Evolutionary conservation across 2,888 invertebrate genomes (phyloP), one percentile per base, ranked within the genome.

Genomic region (Bedellia somnulentella): DNA sequence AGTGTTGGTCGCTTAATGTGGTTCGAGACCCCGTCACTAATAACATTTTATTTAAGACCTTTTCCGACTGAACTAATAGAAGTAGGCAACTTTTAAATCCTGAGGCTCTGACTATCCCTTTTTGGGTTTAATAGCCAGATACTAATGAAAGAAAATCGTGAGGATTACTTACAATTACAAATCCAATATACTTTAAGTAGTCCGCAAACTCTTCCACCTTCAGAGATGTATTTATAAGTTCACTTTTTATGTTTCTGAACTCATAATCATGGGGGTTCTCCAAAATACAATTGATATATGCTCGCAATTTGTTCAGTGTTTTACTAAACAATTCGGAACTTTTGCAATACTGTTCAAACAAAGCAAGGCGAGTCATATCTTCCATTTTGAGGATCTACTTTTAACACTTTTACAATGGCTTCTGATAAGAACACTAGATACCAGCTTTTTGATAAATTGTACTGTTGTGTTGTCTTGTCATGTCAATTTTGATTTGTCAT

Each of bases 171-270:
- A 75, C 73, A 48, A 37, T 23, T 35, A 42, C 41, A 40, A 68
- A 73, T n/a, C 70, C 70, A 21, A 71, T 45, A 33, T 68, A 67
- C 45, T 53, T 57, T n/a, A 75, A 45, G 34, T 71, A 75, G 22
- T 64, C 63, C 31, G 35, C 42, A 24, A 71, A 60, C 15, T 53
- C 49, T 9, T 59, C 47, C 32, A 46, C 45, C 30, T 49, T 43
- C 15, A 51, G 30, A 22, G 46, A 43, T 27, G 50, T 52, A 39
- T 51, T 53, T 2, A 71, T 37, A 33, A 48, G 32, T 31, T 54
- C 51, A 35, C 49, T 58, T 37, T 47, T 52, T 27, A 73, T 46
- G 13, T 45, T 57, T 34, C 68, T 52, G 16, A 50, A 30, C 24
- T 61, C 50, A 16, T 49, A 42, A 37, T 73, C 66, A 31, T 66